Base-by-base conservation (phyloP, 2,888 invertebrate genomes). In the Erpobdella octoculata region DNA sequence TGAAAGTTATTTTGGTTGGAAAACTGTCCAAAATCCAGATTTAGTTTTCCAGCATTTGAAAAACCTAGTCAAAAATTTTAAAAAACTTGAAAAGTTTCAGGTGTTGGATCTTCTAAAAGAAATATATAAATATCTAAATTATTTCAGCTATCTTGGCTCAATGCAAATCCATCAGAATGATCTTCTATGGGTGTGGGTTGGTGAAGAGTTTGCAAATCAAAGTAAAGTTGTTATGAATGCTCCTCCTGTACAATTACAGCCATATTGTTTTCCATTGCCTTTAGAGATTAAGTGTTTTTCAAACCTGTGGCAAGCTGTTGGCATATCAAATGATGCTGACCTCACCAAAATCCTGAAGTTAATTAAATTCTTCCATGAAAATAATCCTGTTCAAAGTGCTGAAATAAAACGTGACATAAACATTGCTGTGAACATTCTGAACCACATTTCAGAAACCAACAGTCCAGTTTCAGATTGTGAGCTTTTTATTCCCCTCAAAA, bases 121-220 rank as follows among this genome's bases (percentile, higher is more conserved):
- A 35, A 53, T 72, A 8, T 72, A 72, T 31, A 46, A 46, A 46
- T 36, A 69, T 31, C 35, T 72, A 36, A 61, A 59, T 41, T 25
- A 37, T 6, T 28, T 38, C 21, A 15, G n/a, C 12, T 3, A 65
- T 21, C n/a, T 48, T 21, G 46, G 8, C 36, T 25, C 21, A 5
- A 36, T 25, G 6, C 31, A n/a, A 35, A 0, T 5, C 33, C n/a
- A 12, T 15, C 25, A 33, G 21, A 41, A 9, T 18, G 31, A 66
- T 28, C n/a, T 25, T 25, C 66, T 71, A 6, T 77, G 76, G 76
- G 71, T 77, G 9, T 77, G 77, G 77, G 67, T 76, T 65, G 77
- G 77, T 12, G 73, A 75, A 66, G 77, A 74, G 12, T 77, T 77
- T 59, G 61, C 71, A 12, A 31, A 53, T n/a, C 28, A 59, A 25